A percentile compares a stretch with the other conserved stretches of the same genome.
These are phyloP conservation scores for Epinephelus awoara DNA, from an alignment of 2,797 vertebrate species.

Conservation along the genomic window DNA sequence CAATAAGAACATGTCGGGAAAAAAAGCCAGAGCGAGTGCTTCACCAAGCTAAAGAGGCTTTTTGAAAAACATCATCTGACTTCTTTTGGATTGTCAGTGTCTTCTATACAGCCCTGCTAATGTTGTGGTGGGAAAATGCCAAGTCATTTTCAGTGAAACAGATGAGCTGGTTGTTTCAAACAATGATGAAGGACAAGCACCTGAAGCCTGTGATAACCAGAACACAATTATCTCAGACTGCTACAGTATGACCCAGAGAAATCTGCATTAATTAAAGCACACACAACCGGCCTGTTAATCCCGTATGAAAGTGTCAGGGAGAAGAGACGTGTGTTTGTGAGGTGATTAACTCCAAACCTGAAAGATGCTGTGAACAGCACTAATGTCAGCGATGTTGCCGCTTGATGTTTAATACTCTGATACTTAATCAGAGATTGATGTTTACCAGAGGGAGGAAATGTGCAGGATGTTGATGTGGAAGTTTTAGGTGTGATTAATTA, in stretches of 20 bases:
- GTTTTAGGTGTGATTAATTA: constrained; percentile 72
- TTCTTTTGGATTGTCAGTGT: constrained; percentile 17
- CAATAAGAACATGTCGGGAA: background rate
- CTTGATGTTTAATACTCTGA: constrained; percentile 79
- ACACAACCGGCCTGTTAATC: constrained; percentile 75
- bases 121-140: constrained; percentile 37
- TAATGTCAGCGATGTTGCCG: constrained; percentile 84
- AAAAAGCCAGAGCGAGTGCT: constrained; percentile 2
- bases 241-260: constrained; percentile 75
- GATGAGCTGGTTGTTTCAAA: constrained; percentile 70
- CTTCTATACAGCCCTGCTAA: constrained; percentile 19
- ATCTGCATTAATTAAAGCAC: constrained; percentile 77
- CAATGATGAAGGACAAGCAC: constrained; percentile 77
- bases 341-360: constrained; percentile 88
- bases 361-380: constrained; percentile 89
- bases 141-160: constrained; percentile 63
- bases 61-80: constrained; percentile 22
- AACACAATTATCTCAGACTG: constrained; percentile 73
- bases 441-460: constrained; percentile 83
- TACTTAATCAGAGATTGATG: constrained; percentile 80
- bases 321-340: constrained; percentile 86
- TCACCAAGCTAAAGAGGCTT: background rate
- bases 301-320: constrained; percentile 77
- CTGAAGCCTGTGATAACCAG: constrained; percentile 75
- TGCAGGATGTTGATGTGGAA: constrained; percentile 64